Evolutionary conservation across 2,888 invertebrate genomes (phyloP).

Genomic region (Platycheirus albimanus): DNA sequence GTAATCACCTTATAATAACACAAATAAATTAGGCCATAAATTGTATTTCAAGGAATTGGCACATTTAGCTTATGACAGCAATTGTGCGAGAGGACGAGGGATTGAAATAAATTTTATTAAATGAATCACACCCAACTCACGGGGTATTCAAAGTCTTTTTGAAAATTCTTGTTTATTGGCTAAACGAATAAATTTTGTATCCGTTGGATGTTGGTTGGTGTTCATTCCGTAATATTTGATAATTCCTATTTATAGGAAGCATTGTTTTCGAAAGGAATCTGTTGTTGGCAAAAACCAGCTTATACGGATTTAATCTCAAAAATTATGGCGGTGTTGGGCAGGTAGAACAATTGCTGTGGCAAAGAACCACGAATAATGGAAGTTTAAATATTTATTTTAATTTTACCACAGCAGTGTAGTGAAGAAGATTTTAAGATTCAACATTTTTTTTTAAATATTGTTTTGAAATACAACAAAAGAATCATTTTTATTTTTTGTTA

Average conservation of each 20-base stretch:
- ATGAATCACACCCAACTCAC: background rate
- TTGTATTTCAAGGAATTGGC: constrained; percentile 11
- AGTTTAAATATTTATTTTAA: background rate
- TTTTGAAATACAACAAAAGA: background rate
- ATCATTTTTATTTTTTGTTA: background rate
- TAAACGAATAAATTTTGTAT: background rate
- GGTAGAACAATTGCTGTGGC: background rate
- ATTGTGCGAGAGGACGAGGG: background rate
- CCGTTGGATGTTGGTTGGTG: background rate
- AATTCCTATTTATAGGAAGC: constrained; percentile 12
- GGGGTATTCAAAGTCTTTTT: background rate
- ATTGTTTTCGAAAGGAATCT: constrained; percentile 20
- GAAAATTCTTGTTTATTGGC: background rate
- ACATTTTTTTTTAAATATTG: background rate
- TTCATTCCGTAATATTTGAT: background rate
- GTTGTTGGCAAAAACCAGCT: constrained; percentile 10
- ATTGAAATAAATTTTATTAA: background rate
- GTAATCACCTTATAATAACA: constrained; percentile 42
- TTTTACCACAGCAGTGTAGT: background rate
- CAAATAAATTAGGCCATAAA: constrained; percentile 42
- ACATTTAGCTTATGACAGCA: constrained; percentile 3
- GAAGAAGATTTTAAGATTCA: too few relatives aligned
- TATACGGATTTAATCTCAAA: constrained; percentile 1
- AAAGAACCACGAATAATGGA: constrained; percentile 1
- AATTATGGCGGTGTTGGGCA: too few relatives aligned